Percentiles rank a stretch among this genome's conserved stretches.
These are phyloP conservation scores for Neoniphon sammara DNA, from an alignment of 2,797 vertebrate genomes.

Conservation along the genomic window DNA sequence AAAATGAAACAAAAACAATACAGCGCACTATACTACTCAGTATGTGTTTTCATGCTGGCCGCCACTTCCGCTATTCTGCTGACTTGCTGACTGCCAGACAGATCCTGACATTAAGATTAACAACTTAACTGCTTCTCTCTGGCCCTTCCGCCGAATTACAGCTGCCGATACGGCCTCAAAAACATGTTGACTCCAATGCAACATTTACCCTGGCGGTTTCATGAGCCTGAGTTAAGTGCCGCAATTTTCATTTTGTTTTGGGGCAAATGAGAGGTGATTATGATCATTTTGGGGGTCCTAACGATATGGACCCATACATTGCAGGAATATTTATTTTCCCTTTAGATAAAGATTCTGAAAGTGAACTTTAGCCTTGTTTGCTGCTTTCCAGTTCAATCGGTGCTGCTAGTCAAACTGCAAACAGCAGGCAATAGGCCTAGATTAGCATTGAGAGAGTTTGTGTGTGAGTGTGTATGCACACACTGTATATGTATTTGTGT, in stretches of 20 bases:
- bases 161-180: constrained; percentile 50
- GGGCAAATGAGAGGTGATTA: constrained; percentile 56
- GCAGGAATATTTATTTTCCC: constrained; percentile 58
- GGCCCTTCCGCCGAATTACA: constrained; percentile 52
- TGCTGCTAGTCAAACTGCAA: constrained; percentile 50
- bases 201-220: constrained; percentile 71
- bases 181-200: constrained; percentile 61
- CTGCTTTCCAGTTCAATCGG: constrained; percentile 39
- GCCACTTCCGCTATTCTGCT: constrained; percentile 46
- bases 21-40: constrained; percentile 46
- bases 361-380: constrained; percentile 35
- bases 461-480: not conserved
- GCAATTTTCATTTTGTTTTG: constrained; percentile 63
- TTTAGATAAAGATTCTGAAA: constrained; percentile 50
- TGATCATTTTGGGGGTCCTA: constrained; percentile 59
- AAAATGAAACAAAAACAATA: constrained; percentile 55
- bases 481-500: not conserved
- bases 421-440: constrained; percentile 37
- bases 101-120: constrained; percentile 76
- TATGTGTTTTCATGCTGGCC: constrained; percentile 51
- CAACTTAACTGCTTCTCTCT: constrained; percentile 66
- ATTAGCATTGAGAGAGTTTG: constrained; percentile 1
- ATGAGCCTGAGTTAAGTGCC: constrained; percentile 55
- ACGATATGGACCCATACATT: constrained; percentile 44
- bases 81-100: constrained; percentile 70